Evolutionary conservation across 2,888 invertebrate species (phyloP).

Genomic region (Heteropelma amictum): DNA sequence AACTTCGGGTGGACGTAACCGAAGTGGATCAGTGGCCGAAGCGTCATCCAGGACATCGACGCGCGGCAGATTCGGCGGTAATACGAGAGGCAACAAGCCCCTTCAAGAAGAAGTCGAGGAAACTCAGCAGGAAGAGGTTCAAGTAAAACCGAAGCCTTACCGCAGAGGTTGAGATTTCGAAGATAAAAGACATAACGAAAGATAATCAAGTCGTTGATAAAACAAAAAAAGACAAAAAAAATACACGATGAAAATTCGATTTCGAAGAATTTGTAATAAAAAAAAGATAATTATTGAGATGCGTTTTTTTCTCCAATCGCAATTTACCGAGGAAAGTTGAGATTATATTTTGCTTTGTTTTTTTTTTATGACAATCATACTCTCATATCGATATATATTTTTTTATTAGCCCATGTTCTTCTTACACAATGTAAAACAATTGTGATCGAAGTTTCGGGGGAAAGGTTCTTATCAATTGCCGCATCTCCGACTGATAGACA

Average conservation of each 20-base stretch:
- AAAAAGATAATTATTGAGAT: not conserved
- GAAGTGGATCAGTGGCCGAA: conserved; percentile 57
- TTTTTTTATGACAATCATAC: conserved; percentile 34
- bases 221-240: conserved; percentile 14
- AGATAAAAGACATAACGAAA: too few species aligned
- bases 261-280: conserved; percentile 18
- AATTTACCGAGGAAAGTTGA: conserved; percentile 27
- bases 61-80: conserved; percentile 68
- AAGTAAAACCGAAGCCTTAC: conserved; percentile 70
- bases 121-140: conserved; percentile 71
- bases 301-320: conserved; percentile 20
- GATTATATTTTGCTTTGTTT: conserved; percentile 13
- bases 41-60: conserved; percentile 62
- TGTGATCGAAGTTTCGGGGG: conserved; percentile 54
- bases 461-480: conserved; percentile 36
- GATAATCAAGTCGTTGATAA: too few species aligned
- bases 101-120: conserved; percentile 71
- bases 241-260: conserved; percentile 38
- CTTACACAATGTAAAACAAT: conserved; percentile 51
- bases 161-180: conserved; percentile 67
- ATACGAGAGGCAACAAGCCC: conserved; percentile 62
- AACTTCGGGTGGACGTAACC: conserved; percentile 57
- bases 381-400: conserved; percentile 20
- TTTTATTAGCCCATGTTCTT: conserved; percentile 42
- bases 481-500: conserved; percentile 45